A percentile compares a stretch with the other conserved stretches of the same genome.
Evolutionary conservation across 2,113 vertebrate genomes (phyloP).

Genomic region (Porphyrio hochstetteri): DNA sequence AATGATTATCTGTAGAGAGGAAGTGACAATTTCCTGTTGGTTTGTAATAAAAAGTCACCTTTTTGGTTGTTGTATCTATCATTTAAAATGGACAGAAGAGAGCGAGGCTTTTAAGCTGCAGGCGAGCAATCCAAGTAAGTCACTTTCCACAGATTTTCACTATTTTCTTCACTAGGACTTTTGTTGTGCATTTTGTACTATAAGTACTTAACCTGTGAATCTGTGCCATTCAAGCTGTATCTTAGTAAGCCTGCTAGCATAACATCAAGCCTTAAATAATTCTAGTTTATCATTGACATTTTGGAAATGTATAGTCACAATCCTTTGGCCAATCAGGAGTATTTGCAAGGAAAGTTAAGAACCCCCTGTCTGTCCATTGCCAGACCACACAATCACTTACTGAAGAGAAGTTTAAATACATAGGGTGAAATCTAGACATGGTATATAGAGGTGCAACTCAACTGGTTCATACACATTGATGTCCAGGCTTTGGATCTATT

Average conservation of each 20-base stretch:
- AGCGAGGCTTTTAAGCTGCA: not conserved
- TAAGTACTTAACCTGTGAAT: not conserved
- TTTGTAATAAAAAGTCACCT: not conserved
- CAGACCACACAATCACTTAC: not conserved
- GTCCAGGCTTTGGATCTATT: not conserved
- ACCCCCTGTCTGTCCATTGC: not conserved
- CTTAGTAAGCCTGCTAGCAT: not conserved
- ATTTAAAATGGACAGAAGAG: constrained; percentile 10
- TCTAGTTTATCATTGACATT: not conserved
- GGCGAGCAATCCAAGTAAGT: not conserved
- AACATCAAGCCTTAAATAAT: not conserved
- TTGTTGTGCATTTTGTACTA: not conserved
- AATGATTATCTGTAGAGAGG: not conserved
- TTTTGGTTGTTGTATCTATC: not conserved
- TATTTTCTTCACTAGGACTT: not conserved
- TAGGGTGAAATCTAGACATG: not conserved
- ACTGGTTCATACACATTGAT: not conserved
- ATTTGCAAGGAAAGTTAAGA: not conserved
- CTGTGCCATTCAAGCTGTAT: not conserved
- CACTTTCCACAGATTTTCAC: not conserved
- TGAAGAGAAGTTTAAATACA: not conserved
- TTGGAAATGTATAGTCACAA: not conserved
- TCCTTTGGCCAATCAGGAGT: not conserved
- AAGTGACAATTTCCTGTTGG: constrained; percentile 1
- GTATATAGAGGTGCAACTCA: not conserved